phyloP scores from a whole-genome alignment of 2,888 invertebrate species.

The Stegophylla sp. region DNA sequence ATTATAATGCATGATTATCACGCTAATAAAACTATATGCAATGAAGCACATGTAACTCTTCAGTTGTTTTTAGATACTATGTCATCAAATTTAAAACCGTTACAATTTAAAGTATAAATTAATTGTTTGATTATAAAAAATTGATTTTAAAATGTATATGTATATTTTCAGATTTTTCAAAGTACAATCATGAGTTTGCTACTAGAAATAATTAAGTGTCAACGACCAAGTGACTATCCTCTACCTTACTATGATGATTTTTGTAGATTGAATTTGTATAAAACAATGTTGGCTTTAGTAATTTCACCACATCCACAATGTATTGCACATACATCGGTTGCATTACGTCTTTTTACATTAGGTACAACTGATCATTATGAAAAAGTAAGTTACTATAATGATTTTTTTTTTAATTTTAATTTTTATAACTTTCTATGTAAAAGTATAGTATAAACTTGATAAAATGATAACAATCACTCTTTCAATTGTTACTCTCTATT shows the following conservation, averaged over 20 bases:
- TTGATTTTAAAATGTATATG: constrained; percentile 1
- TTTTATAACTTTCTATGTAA: no score
- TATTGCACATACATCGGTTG: constrained; percentile 51
- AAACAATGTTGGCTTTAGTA: constrained; percentile 52
- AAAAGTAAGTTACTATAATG: constrained; percentile 43
- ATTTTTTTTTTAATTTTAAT: no score
- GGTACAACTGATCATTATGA: constrained; percentile 47
- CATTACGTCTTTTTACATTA: constrained; percentile 53
- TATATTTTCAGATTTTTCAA: constrained; percentile 49
- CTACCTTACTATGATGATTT: constrained; percentile 58
- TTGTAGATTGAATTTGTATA: constrained; percentile 58
- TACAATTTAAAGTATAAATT: constrained; percentile 46
- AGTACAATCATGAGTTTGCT: constrained; percentile 45
- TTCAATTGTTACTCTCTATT: no score
- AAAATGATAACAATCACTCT: no score
- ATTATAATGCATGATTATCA: constrained; percentile 54
- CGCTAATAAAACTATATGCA: constrained; percentile 43
- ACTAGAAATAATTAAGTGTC: constrained; percentile 48
- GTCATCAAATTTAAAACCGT: constrained; percentile 29
- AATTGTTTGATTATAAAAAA: not conserved
- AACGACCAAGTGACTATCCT: constrained; percentile 47
- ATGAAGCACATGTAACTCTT: constrained; percentile 45
- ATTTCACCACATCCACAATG: constrained; percentile 59
- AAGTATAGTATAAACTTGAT: no score
- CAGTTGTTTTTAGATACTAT: constrained; percentile 39